A percentile compares a stretch with the other conserved stretches of the same genome.
Evolutionary conservation across 2,888 invertebrate species (phyloP).

Genomic region (Acanthosepion lycidas): DNA sequence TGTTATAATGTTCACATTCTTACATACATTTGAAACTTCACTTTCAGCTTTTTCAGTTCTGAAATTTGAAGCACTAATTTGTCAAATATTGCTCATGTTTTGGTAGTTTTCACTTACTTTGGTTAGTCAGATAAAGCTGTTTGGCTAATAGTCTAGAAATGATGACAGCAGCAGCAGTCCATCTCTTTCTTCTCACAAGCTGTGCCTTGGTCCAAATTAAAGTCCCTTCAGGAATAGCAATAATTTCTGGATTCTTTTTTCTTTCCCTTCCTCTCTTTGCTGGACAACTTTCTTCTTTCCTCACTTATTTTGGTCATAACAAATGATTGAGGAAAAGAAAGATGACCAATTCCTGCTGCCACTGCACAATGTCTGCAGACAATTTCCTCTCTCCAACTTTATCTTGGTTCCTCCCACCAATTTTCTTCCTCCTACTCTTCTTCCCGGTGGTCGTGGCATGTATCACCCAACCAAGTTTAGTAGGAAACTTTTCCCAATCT

Average conservation of each 20-base stretch:
- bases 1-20: too few relatives aligned
- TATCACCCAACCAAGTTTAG: conserved; percentile 36
- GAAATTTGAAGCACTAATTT: background rate
- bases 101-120: background rate
- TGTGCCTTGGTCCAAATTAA: background rate
- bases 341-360: background rate
- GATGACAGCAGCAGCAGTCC: too few relatives aligned
- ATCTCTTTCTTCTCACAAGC: background rate
- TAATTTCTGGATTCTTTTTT: background rate
- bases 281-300: background rate
- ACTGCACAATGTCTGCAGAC: background rate
- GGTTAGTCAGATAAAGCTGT: too few relatives aligned
- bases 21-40: background rate
- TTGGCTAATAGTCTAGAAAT: too few relatives aligned
- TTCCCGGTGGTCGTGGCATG: conserved; percentile 24
- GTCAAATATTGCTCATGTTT: background rate
- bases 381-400: background rate
- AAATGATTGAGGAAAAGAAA: background rate
- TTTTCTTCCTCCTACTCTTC: background rate
- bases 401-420: background rate
- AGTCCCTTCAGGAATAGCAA: conserved; percentile 16
- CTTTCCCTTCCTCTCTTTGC: background rate
- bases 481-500: conserved; percentile 37
- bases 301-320: conserved; percentile 13
- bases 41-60: too few relatives aligned